Base-by-base conservation (phyloP, 2,888 invertebrate genomes). In the Eudemis profundana region DNA sequence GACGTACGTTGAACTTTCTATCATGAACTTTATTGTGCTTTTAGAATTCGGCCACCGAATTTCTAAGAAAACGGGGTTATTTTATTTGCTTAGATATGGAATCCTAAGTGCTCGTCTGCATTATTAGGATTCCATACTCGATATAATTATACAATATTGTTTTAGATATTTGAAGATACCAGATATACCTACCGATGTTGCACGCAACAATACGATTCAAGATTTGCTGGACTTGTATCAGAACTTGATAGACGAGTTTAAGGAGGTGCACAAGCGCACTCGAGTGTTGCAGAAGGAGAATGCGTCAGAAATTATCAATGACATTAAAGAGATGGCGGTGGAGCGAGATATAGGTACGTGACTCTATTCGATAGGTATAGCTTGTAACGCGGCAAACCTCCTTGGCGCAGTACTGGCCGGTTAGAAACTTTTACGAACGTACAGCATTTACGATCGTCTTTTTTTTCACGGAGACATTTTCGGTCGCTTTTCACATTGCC, bases 261-360 rank as follows among this genome's bases (percentile, higher is more conserved):
- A 97, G 83, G 93, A 94, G 19, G 93, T 94, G 0, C 97, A 97
- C 83, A 96, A 95, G 78, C 93, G 95, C 73, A 94, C 94, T 40
- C 94, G 96, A 73, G 81, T 93, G 53, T 85, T 95, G 59, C 93
- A 93, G 72, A 94, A 92, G 71, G 92, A 94, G 27, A 95, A 95
- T 78, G 94, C 95, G n/a, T 93, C 94, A 2, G 98, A 98, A 88
- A 94, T 98, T 66, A 95, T 96, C 72, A 95, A 95, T 71, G 98
- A 98, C 81, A 95, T 97, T 57, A 94, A 95, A 73, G 95, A 96
- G 69, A 97, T 97, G 96, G 96, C 97, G 70, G 95, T 96, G 60
- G 98, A 98, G 82, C 94, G 95, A 79, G 96, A 96, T 74, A 95
- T 96, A 74, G 94, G 97, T 81, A 82, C 8, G 5, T 7, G 1